Evolutionary conservation across 2,797 vertebrate genomes (phyloP).

Genomic region (Oreochromis grahami): DNA sequence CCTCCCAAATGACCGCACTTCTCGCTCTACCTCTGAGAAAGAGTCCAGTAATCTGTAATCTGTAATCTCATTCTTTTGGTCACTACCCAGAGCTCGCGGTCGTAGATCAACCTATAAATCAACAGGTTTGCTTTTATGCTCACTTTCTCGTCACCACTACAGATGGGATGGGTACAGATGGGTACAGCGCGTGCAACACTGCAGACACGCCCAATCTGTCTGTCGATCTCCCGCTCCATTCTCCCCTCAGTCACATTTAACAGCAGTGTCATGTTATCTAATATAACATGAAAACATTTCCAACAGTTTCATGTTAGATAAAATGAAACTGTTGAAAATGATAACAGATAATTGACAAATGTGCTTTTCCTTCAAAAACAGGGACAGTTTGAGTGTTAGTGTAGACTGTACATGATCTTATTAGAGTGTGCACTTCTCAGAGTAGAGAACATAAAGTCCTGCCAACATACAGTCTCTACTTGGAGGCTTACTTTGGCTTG

Average conservation of each 20-base stretch:
- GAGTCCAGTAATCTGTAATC: no score
- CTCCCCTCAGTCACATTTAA: neutral
- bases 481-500: constrained; percentile 82
- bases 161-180: no score
- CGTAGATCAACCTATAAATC: neutral
- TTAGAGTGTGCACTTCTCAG: neutral
- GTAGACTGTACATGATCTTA: neutral
- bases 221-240: neutral
- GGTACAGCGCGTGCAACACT: neutral
- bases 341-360: neutral
- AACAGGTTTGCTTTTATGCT: neutral
- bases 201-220: neutral
- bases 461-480: constrained; percentile 6
- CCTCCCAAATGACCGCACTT: neutral
- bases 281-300: neutral
- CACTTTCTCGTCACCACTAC: neutral
- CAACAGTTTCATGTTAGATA: neutral
- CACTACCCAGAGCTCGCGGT: neutral
- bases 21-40: neutral
- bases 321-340: neutral
- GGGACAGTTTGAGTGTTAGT: neutral
- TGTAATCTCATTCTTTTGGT: neutral
- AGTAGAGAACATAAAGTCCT: neutral
- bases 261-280: neutral
- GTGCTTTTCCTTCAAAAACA: neutral